Conservation (phyloP, 2,113 vertebrate species). For the Seriola quinqueradiata region DNA sequence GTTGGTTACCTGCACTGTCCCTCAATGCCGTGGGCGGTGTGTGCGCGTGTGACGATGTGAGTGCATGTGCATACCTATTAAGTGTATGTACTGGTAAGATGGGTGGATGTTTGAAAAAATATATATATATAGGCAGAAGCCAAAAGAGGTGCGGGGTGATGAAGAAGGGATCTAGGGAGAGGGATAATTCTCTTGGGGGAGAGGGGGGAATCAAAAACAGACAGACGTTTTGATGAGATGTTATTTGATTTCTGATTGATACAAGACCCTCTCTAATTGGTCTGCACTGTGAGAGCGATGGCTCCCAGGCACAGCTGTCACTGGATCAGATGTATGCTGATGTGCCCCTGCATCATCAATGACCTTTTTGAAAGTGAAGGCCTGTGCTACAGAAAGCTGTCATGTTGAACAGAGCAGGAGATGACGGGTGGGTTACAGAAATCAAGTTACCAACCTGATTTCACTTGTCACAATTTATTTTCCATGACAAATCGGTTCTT, state of each 20-base stretch:
- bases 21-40: conserved; percentile 48
- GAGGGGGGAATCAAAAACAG: conserved; percentile 62
- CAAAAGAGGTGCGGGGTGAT: conserved; percentile 31
- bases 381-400: conserved; percentile 55
- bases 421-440: conserved; percentile 37
- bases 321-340: conserved; percentile 65
- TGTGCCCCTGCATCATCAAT: conserved; percentile 71
- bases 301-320: conserved; percentile 78
- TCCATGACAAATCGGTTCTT: conserved; percentile 16
- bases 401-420: conserved; percentile 60
- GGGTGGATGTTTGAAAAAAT: background rate
- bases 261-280: conserved; percentile 78
- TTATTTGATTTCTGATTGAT: conserved; percentile 83
- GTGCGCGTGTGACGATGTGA: conserved; percentile 17
- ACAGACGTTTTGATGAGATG: conserved; percentile 76
- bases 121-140: conserved; percentile 16
- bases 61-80: background rate
- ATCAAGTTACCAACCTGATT: conserved; percentile 52
- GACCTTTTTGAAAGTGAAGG: conserved; percentile 78
- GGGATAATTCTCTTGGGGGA: conserved; percentile 29
- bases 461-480: conserved; percentile 55
- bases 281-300: conserved; percentile 64
- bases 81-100: conserved; percentile 15
- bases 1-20: conserved; percentile 69
- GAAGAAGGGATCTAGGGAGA: conserved; percentile 53